These are phyloP conservation scores for Philaethria dido DNA, from an alignment of 2,888 invertebrate genomes.

Conservation along the genomic window DNA sequence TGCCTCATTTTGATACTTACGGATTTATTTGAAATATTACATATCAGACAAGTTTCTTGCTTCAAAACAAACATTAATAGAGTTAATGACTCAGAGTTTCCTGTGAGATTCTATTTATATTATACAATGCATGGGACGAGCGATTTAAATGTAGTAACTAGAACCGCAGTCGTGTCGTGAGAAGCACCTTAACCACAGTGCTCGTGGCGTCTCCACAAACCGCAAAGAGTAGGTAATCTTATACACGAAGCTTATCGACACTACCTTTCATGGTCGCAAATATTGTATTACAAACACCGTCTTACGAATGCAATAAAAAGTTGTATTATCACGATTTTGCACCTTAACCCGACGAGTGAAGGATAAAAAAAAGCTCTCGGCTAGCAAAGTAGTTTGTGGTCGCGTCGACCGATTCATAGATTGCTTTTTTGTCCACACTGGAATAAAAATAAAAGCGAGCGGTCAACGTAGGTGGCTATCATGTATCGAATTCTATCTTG, in stretches of 20 bases:
- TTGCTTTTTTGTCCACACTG: conserved; percentile 74
- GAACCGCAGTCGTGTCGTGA: conserved; percentile 68
- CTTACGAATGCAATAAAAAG: conserved; percentile 43
- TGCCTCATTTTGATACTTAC: too few relatives aligned
- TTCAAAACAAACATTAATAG: conserved; percentile 14
- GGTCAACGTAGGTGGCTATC: conserved; percentile 68
- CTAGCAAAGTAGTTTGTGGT: conserved; percentile 52
- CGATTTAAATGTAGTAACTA: conserved; percentile 54
- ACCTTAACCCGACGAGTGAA: conserved; percentile 38
- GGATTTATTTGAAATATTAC: not conserved
- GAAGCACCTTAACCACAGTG: conserved; percentile 76
- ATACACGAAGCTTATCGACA: conserved; percentile 82
- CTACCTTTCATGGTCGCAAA: conserved; percentile 78
- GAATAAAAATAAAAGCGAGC: conserved; percentile 63
- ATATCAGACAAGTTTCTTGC: not conserved
- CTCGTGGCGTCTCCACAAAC: conserved; percentile 76
- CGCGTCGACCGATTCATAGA: conserved; percentile 72
- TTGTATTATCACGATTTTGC: conserved; percentile 49
- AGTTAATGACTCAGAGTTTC: conserved; percentile 20
- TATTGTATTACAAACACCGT: conserved; percentile 70
- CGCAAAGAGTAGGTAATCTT: conserved; percentile 80
- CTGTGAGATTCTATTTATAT: conserved; percentile 17
- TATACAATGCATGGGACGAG: conserved; percentile 25
- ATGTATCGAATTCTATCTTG: conserved; percentile 60
- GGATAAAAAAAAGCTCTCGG: conserved; percentile 20